These are phyloP conservation scores for Mesorhabditis sp. DNA, from an alignment of 2,888 invertebrate genomes.

Conservation along the genomic window DNA sequence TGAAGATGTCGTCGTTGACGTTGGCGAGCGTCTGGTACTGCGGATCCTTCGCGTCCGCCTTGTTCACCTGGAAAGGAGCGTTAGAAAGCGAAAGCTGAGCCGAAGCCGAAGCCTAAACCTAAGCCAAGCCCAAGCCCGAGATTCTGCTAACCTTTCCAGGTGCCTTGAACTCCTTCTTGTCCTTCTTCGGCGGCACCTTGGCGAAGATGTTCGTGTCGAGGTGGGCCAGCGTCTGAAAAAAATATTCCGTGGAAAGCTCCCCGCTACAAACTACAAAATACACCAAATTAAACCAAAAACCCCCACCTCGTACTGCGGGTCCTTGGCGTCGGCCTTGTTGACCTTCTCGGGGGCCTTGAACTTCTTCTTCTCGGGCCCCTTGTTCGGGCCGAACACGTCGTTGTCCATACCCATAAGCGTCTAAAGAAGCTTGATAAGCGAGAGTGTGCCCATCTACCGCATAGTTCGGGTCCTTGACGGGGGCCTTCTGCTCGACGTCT, in stretches of 20 bases:
- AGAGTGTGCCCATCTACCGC: neutral
- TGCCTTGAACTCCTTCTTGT: constrained; percentile 30
- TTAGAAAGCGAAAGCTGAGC: neutral
- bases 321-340: constrained; percentile 29
- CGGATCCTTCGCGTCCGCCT: constrained; percentile 30
- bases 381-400: constrained; percentile 24
- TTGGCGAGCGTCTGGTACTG: constrained; percentile 32
- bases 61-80: constrained; percentile 13
- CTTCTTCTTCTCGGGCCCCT: constrained; percentile 25
- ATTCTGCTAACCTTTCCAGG: constrained; percentile 19
- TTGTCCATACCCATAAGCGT: constrained; percentile 18
- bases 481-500: constrained; percentile 19
- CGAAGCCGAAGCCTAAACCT: no score
- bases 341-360: constrained; percentile 27
- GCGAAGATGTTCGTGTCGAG: constrained; percentile 27
- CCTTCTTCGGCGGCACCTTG: constrained; percentile 19
- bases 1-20: constrained; percentile 29
- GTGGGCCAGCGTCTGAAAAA: constrained; percentile 22
- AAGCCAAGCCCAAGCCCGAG: neutral
- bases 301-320: constrained; percentile 26
- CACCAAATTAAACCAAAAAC: neutral
- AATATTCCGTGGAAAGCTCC: no score
- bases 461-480: constrained; percentile 30
- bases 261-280: neutral
- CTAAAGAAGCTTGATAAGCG: constrained; percentile 11